Percentiles rank a stretch among this genome's conserved stretches.
These are phyloP conservation scores for Cantharis nigra DNA, from an alignment of 2,888 invertebrate species.

Conservation along the genomic window DNA sequence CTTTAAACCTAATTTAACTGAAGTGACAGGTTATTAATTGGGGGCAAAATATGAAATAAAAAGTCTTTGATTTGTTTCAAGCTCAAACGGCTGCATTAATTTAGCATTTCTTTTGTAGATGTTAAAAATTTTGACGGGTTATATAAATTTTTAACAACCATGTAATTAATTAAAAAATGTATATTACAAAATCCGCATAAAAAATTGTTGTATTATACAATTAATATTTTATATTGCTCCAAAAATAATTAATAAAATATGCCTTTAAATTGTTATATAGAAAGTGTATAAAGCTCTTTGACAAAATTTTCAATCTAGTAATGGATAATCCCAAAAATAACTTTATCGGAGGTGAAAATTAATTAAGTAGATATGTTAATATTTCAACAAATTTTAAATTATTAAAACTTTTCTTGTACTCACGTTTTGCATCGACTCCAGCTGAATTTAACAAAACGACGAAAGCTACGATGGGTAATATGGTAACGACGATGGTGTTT, in stretches of 20 bases:
- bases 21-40: background rate
- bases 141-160: background rate
- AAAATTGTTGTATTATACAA: background rate
- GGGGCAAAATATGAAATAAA: background rate
- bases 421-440: constrained; percentile 43
- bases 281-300: too few species aligned
- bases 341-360: background rate
- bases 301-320: background rate
- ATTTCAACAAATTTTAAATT: background rate
- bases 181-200: background rate
- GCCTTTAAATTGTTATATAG: too few species aligned
- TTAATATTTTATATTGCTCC: too few species aligned
- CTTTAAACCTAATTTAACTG: background rate
- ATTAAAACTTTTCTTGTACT: constrained; percentile 27
- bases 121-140: background rate
- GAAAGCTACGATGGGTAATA: constrained; percentile 34
- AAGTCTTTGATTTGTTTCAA: background rate
- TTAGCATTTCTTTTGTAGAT: background rate
- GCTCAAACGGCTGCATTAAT: background rate
- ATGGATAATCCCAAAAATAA: background rate
- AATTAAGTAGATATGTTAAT: background rate
- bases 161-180: background rate
- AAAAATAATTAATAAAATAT: too few species aligned
- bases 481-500: constrained; percentile 27
- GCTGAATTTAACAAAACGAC: constrained; percentile 37